These are phyloP conservation scores for Chamaetylas fuelleborni DNA, from an alignment of 2,113 vertebrate species.

Conservation along the genomic window DNA sequence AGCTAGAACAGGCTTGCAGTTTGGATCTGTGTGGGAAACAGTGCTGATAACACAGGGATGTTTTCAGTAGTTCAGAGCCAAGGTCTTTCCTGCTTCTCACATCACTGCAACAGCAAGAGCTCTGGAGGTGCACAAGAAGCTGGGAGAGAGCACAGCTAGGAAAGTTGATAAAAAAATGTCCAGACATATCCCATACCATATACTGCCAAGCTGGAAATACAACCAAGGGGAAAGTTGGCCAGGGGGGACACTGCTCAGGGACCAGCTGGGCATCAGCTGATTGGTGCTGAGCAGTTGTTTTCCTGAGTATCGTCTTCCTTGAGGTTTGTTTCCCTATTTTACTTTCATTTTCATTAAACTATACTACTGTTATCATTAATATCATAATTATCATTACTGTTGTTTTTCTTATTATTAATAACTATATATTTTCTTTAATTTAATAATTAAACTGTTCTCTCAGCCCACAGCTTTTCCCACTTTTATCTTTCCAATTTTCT, in stretches of 20 bases:
- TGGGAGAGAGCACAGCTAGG: not conserved
- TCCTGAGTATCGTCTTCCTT: not conserved
- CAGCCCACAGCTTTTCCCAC: not conserved
- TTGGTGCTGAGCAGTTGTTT: not conserved
- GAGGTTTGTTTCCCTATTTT: not conserved
- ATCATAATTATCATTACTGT: rapidly evolving
- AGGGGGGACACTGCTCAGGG: rapidly evolving
- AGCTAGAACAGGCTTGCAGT: not conserved
- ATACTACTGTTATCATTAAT: no score
- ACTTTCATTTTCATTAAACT: not conserved
- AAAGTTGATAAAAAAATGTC: not conserved
- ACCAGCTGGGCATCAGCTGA: rapidly evolving
- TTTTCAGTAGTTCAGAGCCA: not conserved
- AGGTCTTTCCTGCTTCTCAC: not conserved
- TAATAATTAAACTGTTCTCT: not conserved
- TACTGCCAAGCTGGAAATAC: not conserved
- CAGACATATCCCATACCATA: not conserved
- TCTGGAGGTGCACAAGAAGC: not conserved
- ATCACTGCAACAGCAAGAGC: not conserved
- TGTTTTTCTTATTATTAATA: rapidly evolving
- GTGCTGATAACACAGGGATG: not conserved
- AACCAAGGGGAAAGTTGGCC: not conserved
- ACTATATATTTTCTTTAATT: not conserved
- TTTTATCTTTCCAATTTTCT: not conserved
- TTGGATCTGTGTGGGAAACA: not conserved